phyloP scores from a whole-genome alignment of 2,797 vertebrate genomes.

The Okamejei kenojei region DNA sequence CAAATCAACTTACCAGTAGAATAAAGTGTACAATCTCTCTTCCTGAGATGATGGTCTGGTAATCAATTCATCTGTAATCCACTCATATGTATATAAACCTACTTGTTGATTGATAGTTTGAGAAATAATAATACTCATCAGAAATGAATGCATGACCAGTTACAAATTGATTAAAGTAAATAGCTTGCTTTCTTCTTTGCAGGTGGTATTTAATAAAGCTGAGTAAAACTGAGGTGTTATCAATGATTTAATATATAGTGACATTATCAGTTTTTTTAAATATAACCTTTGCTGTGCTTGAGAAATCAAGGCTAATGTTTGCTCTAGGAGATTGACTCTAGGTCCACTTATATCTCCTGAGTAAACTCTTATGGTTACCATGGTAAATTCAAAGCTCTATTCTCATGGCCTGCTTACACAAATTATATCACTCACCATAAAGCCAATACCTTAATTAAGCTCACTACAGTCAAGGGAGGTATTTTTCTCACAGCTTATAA shows the following conservation, averaged over 20 bases:
- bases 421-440: constrained; percentile 35
- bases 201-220: constrained; percentile 17
- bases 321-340: constrained; percentile 39
- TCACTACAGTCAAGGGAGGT: constrained; percentile 36
- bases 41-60: neutral
- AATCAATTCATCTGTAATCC: neutral
- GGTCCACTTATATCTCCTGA: constrained; percentile 40
- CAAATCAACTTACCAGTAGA: neutral
- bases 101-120: constrained; percentile 13
- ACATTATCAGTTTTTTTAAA: constrained; percentile 43
- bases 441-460: constrained; percentile 36
- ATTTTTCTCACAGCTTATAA: constrained; percentile 40
- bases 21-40: neutral
- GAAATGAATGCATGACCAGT: constrained; percentile 13
- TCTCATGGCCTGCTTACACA: constrained; percentile 38
- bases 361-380: constrained; percentile 36
- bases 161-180: constrained; percentile 30
- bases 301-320: constrained; percentile 43
- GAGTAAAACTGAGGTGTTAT: constrained; percentile 40
- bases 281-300: constrained; percentile 42
- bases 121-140: neutral
- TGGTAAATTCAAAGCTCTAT: constrained; percentile 37
- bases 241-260: constrained; percentile 43
- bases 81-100: neutral
- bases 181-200: neutral